Evolutionary conservation across 1,140 invertebrate species (phyloP).

Genomic region (Ceratitis capitata): DNA sequence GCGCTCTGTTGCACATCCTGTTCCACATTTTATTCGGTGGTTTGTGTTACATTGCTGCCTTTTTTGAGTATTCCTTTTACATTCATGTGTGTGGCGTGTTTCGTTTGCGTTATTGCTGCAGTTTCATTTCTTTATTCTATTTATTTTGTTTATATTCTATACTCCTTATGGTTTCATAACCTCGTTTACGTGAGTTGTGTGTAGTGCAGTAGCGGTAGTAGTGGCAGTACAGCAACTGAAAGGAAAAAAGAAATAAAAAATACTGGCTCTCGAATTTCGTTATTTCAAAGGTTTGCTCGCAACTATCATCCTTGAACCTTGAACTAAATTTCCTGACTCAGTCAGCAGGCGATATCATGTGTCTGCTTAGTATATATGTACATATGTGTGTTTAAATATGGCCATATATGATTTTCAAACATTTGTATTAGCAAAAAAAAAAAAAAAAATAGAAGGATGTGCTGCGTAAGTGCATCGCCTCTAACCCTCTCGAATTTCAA

Average conservation of each 20-base stretch:
- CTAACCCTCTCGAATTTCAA: too few relatives aligned
- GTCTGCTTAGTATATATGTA: too few relatives aligned
- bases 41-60: neutral
- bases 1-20: constrained; percentile 33
- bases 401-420: neutral
- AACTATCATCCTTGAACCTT: constrained; percentile 5
- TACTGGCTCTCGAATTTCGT: constrained; percentile 18
- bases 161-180: neutral
- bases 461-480: too few relatives aligned
- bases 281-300: neutral
- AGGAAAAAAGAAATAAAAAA: neutral
- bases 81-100: neutral
- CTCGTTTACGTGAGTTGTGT: neutral
- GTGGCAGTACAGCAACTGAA: neutral
- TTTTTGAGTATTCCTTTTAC: neutral
- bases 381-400: too few relatives aligned
- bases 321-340: neutral
- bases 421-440: too few relatives aligned
- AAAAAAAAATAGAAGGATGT: too few relatives aligned
- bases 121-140: neutral
- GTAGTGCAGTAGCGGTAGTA: too few relatives aligned
- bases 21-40: constrained; percentile 30
- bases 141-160: neutral
- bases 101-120: constrained; percentile 31
- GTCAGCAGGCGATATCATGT: neutral